Percentiles rank a stretch among this genome's conserved stretches.
phyloP scores from a whole-genome alignment of 2,797 vertebrate genomes.

The Sebastes itinus region DNA sequence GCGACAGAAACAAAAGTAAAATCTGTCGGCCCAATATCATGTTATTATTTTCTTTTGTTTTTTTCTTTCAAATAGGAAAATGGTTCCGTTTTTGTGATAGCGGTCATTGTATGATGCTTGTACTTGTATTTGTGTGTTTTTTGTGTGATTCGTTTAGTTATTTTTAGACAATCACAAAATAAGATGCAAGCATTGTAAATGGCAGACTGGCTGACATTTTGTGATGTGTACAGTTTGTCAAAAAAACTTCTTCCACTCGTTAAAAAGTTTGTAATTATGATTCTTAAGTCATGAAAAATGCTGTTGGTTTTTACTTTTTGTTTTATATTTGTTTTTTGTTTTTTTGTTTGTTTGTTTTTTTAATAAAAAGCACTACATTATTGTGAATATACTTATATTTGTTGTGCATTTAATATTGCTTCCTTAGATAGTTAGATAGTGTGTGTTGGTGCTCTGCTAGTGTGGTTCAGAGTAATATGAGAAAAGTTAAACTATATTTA shows the following conservation, averaged over 20 bases:
- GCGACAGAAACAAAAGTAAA: slow-evolving; percentile 74
- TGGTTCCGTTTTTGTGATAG: slow-evolving; percentile 84
- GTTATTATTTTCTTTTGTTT: slow-evolving; percentile 75
- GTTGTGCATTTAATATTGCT: slow-evolving; percentile 21
- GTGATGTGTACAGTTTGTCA: slow-evolving; percentile 90
- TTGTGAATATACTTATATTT: slow-evolving; percentile 78
- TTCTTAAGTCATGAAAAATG: slow-evolving; percentile 87
- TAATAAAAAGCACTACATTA: slow-evolving; percentile 90
- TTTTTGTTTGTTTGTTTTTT: slow-evolving; percentile 83
- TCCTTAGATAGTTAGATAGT: neutral
- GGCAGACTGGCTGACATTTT: slow-evolving; percentile 87
- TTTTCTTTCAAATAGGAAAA: slow-evolving; percentile 77
- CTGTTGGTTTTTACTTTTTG: slow-evolving; percentile 89
- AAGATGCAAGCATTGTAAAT: slow-evolving; percentile 90
- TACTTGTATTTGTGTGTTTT: slow-evolving; percentile 88
- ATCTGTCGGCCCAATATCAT: slow-evolving; percentile 80
- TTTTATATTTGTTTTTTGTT: slow-evolving; percentile 85
- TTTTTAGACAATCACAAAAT: slow-evolving; percentile 91
- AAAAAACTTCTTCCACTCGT: slow-evolving; percentile 85
- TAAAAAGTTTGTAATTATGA: slow-evolving; percentile 88
- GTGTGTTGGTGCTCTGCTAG: neutral
- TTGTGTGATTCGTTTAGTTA: slow-evolving; percentile 88
- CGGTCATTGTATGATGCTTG: slow-evolving; percentile 87
- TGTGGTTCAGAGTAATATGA: neutral
- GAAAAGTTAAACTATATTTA: neutral